phyloP scores from a whole-genome alignment of 2,888 invertebrate species.

The Taenaris catops region DNA sequence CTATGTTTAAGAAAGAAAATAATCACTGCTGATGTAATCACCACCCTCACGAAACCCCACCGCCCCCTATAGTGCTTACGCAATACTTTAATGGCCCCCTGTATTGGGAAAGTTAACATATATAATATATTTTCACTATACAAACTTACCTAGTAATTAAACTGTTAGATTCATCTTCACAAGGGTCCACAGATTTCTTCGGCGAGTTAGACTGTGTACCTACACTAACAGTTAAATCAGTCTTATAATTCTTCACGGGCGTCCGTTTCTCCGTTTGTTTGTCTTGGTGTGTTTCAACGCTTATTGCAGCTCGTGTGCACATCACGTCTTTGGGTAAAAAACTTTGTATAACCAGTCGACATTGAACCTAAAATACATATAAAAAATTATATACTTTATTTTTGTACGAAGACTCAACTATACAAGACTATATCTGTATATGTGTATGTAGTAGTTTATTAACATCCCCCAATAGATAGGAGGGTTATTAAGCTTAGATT shows the following conservation, averaged over 20 bases:
- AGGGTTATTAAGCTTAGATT: too few relatives aligned
- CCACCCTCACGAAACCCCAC: too few relatives aligned
- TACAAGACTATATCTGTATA: too few relatives aligned
- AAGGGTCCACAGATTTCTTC: conserved; percentile 40
- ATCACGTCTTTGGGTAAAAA: conserved; percentile 82
- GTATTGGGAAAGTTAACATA: too few relatives aligned
- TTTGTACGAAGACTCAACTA: too few relatives aligned
- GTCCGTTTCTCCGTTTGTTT: conserved; percentile 44
- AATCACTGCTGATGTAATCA: too few relatives aligned
- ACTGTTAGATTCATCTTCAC: conserved; percentile 40
- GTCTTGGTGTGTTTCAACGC: conserved; percentile 77
- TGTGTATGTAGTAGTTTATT: too few relatives aligned
- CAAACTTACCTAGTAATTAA: conserved; percentile 57
- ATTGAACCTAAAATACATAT: conserved; percentile 40
- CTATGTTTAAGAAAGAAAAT: too few relatives aligned
- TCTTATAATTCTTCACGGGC: conserved; percentile 66
- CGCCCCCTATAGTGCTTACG: too few relatives aligned
- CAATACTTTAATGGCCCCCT: too few relatives aligned
- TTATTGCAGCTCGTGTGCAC: conserved; percentile 82
- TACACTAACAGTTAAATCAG: conserved; percentile 65
- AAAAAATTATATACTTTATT: background rate
- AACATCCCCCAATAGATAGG: too few relatives aligned
- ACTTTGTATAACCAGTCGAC: conserved; percentile 56
- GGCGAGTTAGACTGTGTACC: conserved; percentile 49
- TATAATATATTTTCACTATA: too few relatives aligned